phyloP scores from a whole-genome alignment of 2,797 vertebrate species.

The Ispidina lecontei region DNA sequence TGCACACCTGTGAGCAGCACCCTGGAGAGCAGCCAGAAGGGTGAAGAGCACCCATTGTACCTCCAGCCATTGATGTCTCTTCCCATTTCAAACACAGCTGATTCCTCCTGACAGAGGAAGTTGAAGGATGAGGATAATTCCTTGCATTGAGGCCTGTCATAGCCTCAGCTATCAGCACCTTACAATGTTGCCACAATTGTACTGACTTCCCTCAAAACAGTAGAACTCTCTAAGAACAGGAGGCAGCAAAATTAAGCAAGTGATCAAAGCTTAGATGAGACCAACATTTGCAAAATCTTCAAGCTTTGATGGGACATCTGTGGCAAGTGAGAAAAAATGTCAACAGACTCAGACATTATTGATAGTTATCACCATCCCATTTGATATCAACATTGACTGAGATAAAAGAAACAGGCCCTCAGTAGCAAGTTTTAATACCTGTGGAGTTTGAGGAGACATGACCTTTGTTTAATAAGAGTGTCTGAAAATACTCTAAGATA shows the following conservation, averaged over 20 bases:
- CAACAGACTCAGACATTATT: background rate
- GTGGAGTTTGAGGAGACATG: background rate
- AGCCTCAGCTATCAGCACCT: background rate
- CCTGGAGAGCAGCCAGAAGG: background rate
- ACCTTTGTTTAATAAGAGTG: constrained; percentile 16
- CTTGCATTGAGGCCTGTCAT: background rate
- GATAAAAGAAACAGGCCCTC: background rate
- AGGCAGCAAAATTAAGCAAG: background rate
- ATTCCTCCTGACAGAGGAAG: background rate
- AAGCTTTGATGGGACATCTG: background rate
- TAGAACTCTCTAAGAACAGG: background rate
- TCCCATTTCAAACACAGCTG: background rate
- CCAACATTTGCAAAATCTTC: background rate
- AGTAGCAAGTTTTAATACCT: background rate
- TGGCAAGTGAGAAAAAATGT: background rate
- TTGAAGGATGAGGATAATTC: background rate
- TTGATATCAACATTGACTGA: background rate
- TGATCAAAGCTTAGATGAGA: background rate
- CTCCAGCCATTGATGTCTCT: background rate
- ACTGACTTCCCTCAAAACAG: background rate
- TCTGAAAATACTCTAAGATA: background rate
- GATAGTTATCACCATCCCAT: background rate
- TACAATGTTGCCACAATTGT: rapidly evolving
- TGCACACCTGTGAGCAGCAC: background rate
- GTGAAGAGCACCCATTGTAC: constrained; percentile 15